Conservation (phyloP, 2,888 invertebrate genomes). For the Macrophya alboannulata region DNA sequence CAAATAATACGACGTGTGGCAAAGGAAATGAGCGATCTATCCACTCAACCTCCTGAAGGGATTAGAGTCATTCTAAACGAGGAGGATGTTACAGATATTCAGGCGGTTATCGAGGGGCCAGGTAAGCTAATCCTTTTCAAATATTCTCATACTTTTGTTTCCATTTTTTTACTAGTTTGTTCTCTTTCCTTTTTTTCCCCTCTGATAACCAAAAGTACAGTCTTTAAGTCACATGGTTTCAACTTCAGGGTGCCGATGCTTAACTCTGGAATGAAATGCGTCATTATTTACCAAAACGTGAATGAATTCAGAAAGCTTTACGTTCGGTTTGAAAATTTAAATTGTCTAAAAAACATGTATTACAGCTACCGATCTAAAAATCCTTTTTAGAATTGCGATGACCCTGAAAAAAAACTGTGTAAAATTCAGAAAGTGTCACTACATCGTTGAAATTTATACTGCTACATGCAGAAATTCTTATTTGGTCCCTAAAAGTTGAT, state of each 20-base stretch:
- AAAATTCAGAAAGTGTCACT: neutral
- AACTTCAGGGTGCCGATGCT: neutral
- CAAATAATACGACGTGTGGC: conserved; percentile 94
- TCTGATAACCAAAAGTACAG: neutral
- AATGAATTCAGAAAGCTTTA: neutral
- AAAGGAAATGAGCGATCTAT: conserved; percentile 93
- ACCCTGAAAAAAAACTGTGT: neutral
- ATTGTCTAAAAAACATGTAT: neutral
- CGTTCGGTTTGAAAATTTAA: neutral
- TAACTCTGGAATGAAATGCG: neutral
- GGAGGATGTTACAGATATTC: conserved; percentile 96
- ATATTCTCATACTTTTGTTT: conserved; percentile 39
- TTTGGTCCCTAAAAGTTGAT: neutral
- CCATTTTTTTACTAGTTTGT: neutral
- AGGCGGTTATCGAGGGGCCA: conserved; percentile 96
- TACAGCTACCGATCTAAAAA: neutral
- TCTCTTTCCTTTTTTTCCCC: neutral
- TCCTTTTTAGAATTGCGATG: neutral
- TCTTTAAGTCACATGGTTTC: neutral
- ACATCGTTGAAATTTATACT: neutral
- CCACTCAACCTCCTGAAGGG: conserved; percentile 93
- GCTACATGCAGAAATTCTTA: neutral
- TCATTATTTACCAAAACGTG: neutral
- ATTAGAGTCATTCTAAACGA: conserved; percentile 95
- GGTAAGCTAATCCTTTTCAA: conserved; percentile 79